phyloP scores from a whole-genome alignment of 2,113 vertebrate species.

The Chaetura pelagica region DNA sequence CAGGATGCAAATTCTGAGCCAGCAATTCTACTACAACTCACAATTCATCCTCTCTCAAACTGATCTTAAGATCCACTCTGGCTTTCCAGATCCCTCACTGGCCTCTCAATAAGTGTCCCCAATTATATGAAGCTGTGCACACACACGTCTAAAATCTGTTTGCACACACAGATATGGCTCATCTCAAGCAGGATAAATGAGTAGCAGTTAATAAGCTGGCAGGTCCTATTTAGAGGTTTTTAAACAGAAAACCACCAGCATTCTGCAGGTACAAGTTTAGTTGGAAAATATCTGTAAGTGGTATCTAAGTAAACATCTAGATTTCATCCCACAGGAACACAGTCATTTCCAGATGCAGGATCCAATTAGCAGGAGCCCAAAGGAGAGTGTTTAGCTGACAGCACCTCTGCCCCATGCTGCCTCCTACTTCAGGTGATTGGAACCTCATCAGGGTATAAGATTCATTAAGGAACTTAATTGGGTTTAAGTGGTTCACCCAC shows the following conservation, averaged over 20 bases:
- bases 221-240: fast-evolving
- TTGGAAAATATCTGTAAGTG: background rate
- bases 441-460: background rate
- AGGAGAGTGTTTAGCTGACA: background rate
- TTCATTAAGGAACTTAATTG: slow-evolving; percentile 1
- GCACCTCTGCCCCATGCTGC: background rate
- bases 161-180: background rate
- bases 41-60: background rate
- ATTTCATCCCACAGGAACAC: background rate
- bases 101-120: fast-evolving
- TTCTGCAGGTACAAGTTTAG: fast-evolving
- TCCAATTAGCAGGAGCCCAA: background rate
- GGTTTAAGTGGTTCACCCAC: background rate
- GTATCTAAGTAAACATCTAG: background rate
- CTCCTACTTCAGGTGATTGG: background rate
- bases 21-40: background rate
- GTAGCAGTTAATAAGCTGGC: background rate
- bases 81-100: background rate
- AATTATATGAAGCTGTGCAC: fast-evolving
- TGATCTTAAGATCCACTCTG: fast-evolving
- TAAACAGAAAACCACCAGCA: background rate
- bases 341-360: background rate
- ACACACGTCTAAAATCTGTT: fast-evolving
- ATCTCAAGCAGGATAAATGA: fast-evolving
- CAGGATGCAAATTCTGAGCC: background rate